Evolutionary conservation across 2,113 vertebrate species (phyloP), one percentile per base, ranked within the genome.

Genomic region (Sigmodon hispidus): DNA sequence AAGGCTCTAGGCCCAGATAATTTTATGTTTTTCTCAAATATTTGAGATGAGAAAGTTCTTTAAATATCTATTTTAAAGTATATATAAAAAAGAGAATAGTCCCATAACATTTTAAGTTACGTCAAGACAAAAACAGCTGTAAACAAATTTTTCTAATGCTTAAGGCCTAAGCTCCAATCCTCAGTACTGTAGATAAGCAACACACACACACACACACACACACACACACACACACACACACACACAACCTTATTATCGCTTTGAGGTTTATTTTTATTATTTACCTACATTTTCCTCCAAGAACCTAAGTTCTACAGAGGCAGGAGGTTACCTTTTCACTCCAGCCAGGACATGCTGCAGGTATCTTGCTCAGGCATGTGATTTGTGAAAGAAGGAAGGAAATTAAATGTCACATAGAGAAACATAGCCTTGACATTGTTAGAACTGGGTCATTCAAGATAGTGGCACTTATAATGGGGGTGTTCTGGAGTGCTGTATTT

Each of bases 111-210:
- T 81, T 84, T 83, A 94, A 89, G 59, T 90, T 81, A 86, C 52
- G 15, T 91, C 7, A 73, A 72, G 31, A 15, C 75, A 65, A 4
- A 89, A 52, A 89, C 91, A 81, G 13, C 59, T 77, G 26, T 52
- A 93, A 86, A 70, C n/a, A 91, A 85, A 94, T 89, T 91, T 89
- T n/a, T 94, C 26, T 86, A 63, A 16, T 91, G 77, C 72, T 81
- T 91, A 11, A 83, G 7, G 31, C 65, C 24, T 13, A 15, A 29
- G 29, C 1, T 59, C 52, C 24, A 52, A 57, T 81, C 50, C 45
- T 67, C 4, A 91, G 48, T 52, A 36, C 43, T 77, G 21, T 0
- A 61, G 70, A 59, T 57, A 88, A 45, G 40, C 50, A 72, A 72
- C 29, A 75, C 43, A 34, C 34, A 8, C 31, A 50, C 10, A n/a